Conservation (phyloP, 2,113 vertebrate species). For the Hiodon alosoides region DNA sequence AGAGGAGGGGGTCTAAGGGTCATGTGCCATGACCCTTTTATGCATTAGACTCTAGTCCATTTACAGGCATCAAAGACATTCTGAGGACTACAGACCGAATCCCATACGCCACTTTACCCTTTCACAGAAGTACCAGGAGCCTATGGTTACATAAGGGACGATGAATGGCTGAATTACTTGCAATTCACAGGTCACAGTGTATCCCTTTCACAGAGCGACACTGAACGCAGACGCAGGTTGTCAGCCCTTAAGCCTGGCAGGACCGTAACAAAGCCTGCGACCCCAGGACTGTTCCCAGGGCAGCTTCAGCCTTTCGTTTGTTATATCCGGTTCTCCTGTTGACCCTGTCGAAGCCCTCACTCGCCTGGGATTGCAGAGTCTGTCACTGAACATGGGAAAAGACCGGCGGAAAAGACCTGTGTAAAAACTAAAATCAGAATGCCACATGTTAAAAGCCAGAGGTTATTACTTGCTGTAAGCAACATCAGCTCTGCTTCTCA, state of each 20-base stretch:
- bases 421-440: not conserved
- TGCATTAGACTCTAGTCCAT: not conserved
- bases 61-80: slow-evolving; percentile 11
- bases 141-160: not conserved
- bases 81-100: not conserved
- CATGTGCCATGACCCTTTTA: not conserved
- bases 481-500: no score
- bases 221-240: slow-evolving; percentile 1
- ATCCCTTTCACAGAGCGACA: slow-evolving; percentile 11
- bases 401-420: not conserved
- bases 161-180: slow-evolving; percentile 1
- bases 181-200: not conserved
- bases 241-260: not conserved
- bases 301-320: not conserved
- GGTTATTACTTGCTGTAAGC: no score
- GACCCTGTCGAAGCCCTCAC: not conserved
- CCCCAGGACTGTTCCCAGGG: not conserved
- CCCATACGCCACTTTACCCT: not conserved
- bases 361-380: not conserved
- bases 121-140: slow-evolving; percentile 12
- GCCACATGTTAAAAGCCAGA: no score
- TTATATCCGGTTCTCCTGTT: not conserved
- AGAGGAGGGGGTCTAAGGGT: not conserved
- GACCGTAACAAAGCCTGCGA: not conserved
- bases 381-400: not conserved